Evolutionary conservation across 2,113 vertebrate species (phyloP).

Genomic region (Romanogobio albipinnatus): DNA sequence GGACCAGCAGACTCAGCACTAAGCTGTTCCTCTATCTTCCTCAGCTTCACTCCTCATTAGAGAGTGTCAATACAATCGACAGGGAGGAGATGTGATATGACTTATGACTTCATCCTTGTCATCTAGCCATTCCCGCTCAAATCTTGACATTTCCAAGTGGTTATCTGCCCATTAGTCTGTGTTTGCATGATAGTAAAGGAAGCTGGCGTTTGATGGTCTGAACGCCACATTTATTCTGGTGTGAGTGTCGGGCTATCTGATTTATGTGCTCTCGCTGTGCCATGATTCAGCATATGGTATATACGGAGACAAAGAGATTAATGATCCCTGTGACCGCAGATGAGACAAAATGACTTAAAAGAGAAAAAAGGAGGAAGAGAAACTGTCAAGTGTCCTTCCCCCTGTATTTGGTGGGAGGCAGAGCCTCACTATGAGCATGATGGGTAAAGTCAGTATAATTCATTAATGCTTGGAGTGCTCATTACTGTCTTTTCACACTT

Average conservation of each 20-base stretch:
- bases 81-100: constrained; percentile 52
- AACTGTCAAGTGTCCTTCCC: constrained; percentile 62
- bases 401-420: constrained; percentile 53
- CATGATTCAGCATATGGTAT: constrained; percentile 66
- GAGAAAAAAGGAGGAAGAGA: constrained; percentile 49
- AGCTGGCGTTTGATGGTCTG: constrained; percentile 38
- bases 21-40: constrained; percentile 48
- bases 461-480: constrained; percentile 78
- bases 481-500: constrained; percentile 80
- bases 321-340: constrained; percentile 61
- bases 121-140: constrained; percentile 26
- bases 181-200: constrained; percentile 39
- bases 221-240: constrained; percentile 37
- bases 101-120: constrained; percentile 54
- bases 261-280: constrained; percentile 62
- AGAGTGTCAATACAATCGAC: constrained; percentile 56
- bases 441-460: constrained; percentile 77
- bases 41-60: constrained; percentile 55
- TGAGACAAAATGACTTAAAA: constrained; percentile 43
- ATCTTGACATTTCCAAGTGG: constrained; percentile 58
- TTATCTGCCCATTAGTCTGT: constrained; percentile 46
- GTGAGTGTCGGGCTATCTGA: constrained; percentile 37
- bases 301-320: constrained; percentile 62
- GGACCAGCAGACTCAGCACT: constrained; percentile 24
- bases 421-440: constrained; percentile 68